Percentiles rank a stretch among this genome's conserved stretches.
Evolutionary conservation across 2,888 invertebrate genomes (phyloP).

Genomic region (Glyphotaelius pellucidus): DNA sequence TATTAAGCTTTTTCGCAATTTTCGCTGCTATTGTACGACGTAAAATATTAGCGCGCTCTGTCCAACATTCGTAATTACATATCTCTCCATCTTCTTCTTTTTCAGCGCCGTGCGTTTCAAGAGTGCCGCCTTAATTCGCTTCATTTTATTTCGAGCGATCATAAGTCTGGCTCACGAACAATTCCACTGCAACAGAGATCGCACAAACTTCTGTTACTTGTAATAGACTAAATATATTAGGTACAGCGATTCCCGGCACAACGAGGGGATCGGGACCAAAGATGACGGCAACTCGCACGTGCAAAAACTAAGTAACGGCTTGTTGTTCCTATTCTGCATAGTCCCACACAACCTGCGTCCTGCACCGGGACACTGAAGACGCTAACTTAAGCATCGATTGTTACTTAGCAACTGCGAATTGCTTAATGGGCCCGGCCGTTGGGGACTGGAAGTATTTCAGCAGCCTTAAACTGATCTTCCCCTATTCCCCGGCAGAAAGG

Average conservation of each 20-base stretch:
- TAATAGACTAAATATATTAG: neutral
- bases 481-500: conserved; percentile 6
- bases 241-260: conserved; percentile 6
- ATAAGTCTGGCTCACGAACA: conserved; percentile 60
- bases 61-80: too few species aligned
- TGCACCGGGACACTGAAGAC: conserved; percentile 30
- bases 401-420: conserved; percentile 46
- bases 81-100: too few species aligned
- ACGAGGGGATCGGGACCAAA: conserved; percentile 12
- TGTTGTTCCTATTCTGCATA: conserved; percentile 12
- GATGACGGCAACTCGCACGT: conserved; percentile 42
- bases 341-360: conserved; percentile 9
- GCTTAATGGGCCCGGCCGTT: conserved; percentile 24
- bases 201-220: conserved; percentile 4
- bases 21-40: too few species aligned
- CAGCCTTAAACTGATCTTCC: conserved; percentile 11
- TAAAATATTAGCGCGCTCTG: too few species aligned
- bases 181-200: conserved; percentile 49
- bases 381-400: conserved; percentile 38
- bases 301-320: conserved; percentile 47
- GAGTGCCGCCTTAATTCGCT: conserved; percentile 57
- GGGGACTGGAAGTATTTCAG: conserved; percentile 4
- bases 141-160: conserved; percentile 60
- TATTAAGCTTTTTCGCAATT: too few species aligned
- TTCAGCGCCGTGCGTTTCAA: too few species aligned